Conservation (phyloP, 2,888 invertebrate genomes). For the Automeris io region DNA sequence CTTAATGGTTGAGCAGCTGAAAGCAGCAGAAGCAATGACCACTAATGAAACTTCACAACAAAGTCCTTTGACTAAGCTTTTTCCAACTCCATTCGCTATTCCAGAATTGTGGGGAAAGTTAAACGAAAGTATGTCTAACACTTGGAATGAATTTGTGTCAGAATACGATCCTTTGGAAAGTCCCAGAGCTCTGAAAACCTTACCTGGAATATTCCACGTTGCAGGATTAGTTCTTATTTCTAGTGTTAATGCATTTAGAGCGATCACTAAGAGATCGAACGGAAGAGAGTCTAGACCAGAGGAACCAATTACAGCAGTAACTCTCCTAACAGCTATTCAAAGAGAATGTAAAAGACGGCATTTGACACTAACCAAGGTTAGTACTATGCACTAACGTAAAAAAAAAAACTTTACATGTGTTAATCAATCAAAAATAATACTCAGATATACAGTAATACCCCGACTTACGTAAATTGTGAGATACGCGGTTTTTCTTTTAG, state of each 20-base stretch:
- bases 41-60: conserved; percentile 39
- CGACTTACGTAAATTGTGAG: too few relatives aligned
- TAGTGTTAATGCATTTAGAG: conserved; percentile 78
- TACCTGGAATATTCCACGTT: conserved; percentile 78
- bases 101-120: conserved; percentile 82
- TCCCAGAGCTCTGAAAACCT: conserved; percentile 78
- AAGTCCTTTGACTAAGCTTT: conserved; percentile 73
- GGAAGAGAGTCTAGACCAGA: conserved; percentile 43
- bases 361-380: conserved; percentile 56
- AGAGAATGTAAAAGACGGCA: conserved; percentile 57
- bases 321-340: conserved; percentile 56
- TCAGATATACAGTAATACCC: too few relatives aligned
- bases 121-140: conserved; percentile 81
- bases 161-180: conserved; percentile 87
- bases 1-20: conserved; percentile 76
- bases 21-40: conserved; percentile 47
- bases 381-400: not conserved
- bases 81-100: conserved; percentile 79
- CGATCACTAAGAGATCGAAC: conserved; percentile 73
- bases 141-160: conserved; percentile 88
- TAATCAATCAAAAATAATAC: too few relatives aligned
- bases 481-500: too few relatives aligned
- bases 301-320: conserved; percentile 58
- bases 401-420: not conserved
- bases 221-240: conserved; percentile 80